Percentiles rank a stretch among this genome's conserved stretches.
phyloP scores from a whole-genome alignment of 2,888 invertebrate genomes.

The Dicranocentrus wangi region DNA sequence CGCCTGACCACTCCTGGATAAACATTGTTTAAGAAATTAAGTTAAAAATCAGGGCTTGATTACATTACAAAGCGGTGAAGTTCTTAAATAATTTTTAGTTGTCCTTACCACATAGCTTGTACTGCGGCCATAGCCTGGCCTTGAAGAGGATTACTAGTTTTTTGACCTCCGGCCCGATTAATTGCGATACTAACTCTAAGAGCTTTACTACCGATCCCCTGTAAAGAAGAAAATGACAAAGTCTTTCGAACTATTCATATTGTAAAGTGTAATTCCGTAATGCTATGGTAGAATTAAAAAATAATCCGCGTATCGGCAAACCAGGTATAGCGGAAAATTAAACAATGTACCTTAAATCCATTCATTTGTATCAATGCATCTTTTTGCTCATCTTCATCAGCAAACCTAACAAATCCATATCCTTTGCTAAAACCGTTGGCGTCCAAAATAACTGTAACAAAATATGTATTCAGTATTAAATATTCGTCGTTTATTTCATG shows the following conservation, averaged over 20 bases:
- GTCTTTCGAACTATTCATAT: no score
- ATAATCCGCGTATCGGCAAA: neutral
- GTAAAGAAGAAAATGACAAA: neutral
- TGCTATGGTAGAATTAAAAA: no score
- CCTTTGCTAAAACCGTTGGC: slow-evolving; percentile 93
- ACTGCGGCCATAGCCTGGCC: slow-evolving; percentile 73
- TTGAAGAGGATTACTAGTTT: slow-evolving; percentile 71
- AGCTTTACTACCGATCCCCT: slow-evolving; percentile 76
- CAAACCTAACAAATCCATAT: slow-evolving; percentile 96
- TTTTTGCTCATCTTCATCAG: slow-evolving; percentile 94
- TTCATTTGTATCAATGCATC: slow-evolving; percentile 95
- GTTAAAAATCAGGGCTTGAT: slow-evolving; percentile 1
- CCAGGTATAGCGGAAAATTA: neutral
- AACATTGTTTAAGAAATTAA: no score
- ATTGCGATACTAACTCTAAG: slow-evolving; percentile 75
- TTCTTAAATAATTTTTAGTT: neutral
- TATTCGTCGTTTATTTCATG: no score
- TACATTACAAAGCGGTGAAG: neutral
- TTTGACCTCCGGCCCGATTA: slow-evolving; percentile 73
- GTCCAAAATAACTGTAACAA: slow-evolving; percentile 86
- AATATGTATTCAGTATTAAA: no score
- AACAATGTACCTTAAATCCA: slow-evolving; percentile 81
- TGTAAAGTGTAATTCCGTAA: no score
- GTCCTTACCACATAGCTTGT: slow-evolving; percentile 72
- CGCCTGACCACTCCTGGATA: slow-evolving; percentile 72